Evolutionary conservation across 2,888 invertebrate species (phyloP).

Genomic region (Emmelina monodactyla): DNA sequence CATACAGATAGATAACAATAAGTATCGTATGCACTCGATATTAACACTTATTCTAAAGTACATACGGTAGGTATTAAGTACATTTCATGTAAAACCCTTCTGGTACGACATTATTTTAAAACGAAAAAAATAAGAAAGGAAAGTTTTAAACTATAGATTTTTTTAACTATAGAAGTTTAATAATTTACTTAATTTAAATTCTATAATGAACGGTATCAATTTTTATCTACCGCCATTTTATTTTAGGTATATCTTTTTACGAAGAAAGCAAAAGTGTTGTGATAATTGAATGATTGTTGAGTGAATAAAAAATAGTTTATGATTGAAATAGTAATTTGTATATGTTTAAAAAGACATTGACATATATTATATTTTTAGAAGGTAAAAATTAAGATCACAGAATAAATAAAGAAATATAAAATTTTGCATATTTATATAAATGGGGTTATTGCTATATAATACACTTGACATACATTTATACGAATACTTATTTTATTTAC

Average conservation of each 20-base stretch:
- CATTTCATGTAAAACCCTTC: conserved; percentile 16
- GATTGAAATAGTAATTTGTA: not conserved
- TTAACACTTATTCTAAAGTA: conserved; percentile 47
- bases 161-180: too few species aligned
- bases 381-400: not conserved
- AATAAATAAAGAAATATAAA: not conserved
- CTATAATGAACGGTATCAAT: too few species aligned
- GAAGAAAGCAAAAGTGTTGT: too few species aligned
- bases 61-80: conserved; percentile 33
- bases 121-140: too few species aligned
- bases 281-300: too few species aligned
- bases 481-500: conserved; percentile 15
- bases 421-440: not conserved
- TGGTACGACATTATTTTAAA: too few species aligned
- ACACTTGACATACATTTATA: conserved; percentile 20
- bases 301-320: not conserved
- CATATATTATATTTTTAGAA: too few species aligned
- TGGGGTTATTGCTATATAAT: not conserved
- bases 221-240: too few species aligned
- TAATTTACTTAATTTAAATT: too few species aligned
- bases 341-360: not conserved
- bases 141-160: too few species aligned
- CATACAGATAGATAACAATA: conserved; percentile 49
- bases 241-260: too few species aligned
- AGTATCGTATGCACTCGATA: conserved; percentile 36